phyloP scores from a whole-genome alignment of 2,113 vertebrate genomes.

The Myiozetetes cayanensis region DNA sequence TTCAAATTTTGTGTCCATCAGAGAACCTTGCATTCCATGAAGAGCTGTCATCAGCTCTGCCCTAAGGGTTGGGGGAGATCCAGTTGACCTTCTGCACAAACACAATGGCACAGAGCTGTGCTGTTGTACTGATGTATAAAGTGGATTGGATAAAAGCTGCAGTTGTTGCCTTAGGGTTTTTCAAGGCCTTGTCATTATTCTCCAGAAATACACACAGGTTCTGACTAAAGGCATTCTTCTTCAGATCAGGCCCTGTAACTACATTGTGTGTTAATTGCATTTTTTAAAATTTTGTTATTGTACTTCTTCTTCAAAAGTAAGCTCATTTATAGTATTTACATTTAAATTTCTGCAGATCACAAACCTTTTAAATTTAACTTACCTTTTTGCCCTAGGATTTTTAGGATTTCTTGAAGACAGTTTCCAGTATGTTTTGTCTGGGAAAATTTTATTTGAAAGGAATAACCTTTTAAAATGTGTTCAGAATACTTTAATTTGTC shows the following conservation, averaged over 20 bases:
- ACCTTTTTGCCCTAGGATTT: neutral
- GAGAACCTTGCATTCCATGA: neutral
- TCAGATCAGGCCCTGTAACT: neutral
- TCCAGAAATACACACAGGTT: neutral
- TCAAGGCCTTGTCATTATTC: neutral
- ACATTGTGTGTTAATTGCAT: neutral
- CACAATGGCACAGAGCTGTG: neutral
- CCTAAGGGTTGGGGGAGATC: neutral
- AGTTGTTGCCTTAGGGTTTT: neutral
- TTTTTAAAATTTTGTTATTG: accelerated
- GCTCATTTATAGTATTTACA: neutral
- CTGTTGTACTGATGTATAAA: neutral
- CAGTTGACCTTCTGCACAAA: neutral
- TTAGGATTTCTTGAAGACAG: neutral
- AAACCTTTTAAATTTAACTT: neutral
- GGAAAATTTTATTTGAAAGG: neutral
- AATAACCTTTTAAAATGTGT: neutral
- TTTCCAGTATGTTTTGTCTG: neutral
- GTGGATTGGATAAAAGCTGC: neutral
- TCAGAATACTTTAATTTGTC: neutral
- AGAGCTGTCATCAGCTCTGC: neutral
- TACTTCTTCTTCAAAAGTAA: neutral
- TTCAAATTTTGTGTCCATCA: neutral
- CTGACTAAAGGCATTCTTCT: neutral
- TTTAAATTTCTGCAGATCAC: neutral